Evolutionary conservation across 2,113 vertebrate genomes (phyloP).

Genomic region (Psophia crepitans): DNA sequence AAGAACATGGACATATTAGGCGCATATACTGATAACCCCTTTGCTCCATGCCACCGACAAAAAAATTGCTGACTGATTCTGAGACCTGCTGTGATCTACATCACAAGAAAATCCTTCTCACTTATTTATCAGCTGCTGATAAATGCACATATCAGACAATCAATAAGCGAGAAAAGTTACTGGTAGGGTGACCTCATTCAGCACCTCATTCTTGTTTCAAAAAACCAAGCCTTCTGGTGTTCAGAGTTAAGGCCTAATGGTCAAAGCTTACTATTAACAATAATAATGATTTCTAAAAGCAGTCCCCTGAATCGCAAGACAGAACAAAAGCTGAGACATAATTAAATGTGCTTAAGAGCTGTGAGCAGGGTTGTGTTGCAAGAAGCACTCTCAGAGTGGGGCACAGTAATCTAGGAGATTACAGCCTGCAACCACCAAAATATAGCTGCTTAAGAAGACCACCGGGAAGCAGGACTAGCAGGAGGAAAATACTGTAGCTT

Average conservation of each 20-base stretch:
- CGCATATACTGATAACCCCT: background rate
- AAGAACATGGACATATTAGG: background rate
- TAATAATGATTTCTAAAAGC: background rate
- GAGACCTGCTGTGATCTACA: background rate
- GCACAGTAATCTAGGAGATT: background rate
- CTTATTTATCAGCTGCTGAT: background rate
- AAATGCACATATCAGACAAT: background rate
- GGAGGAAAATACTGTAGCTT: background rate
- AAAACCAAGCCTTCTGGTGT: background rate
- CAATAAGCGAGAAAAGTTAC: background rate
- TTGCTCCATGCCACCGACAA: background rate
- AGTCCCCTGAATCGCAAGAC: background rate
- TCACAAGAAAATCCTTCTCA: background rate
- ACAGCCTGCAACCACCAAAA: background rate
- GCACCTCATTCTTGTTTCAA: background rate
- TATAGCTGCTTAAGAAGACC: background rate
- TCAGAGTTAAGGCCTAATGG: background rate
- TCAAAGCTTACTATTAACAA: background rate
- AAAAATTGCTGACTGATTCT: background rate
- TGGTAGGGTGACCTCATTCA: background rate
- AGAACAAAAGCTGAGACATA: background rate
- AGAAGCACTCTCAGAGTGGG: background rate
- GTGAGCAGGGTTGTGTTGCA: background rate
- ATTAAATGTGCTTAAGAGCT: background rate
- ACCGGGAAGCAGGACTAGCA: background rate